phyloP scores from a whole-genome alignment of 1,140 invertebrate species.

The Lamellibrachia luymesi region DNA sequence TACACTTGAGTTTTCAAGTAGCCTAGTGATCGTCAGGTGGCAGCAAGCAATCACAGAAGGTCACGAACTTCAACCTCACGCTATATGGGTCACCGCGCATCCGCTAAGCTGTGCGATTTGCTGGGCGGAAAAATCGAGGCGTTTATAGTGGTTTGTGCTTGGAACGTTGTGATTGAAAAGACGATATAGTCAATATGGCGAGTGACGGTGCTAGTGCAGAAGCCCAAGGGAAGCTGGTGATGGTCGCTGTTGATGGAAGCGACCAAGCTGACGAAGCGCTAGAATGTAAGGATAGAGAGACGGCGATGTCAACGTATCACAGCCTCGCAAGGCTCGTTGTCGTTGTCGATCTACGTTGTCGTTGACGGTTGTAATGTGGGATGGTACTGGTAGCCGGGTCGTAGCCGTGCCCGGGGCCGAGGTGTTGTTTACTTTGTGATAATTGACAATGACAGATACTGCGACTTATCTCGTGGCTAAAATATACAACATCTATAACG shows the following conservation, averaged over 20 bases:
- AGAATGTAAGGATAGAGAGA: conserved; percentile 18
- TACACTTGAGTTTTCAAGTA: no score
- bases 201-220: not conserved
- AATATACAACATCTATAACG: not conserved
- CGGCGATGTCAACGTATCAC: not conserved
- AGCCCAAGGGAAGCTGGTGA: not conserved
- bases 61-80: not conserved
- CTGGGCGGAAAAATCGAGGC: not conserved
- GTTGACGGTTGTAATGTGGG: not conserved
- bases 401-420: not conserved
- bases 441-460: not conserved
- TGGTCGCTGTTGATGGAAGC: conserved; percentile 28
- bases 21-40: not conserved
- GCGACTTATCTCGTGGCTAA: not conserved
- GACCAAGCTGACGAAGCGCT: conserved; percentile 24
- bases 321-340: no score
- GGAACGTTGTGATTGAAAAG: not conserved
- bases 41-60: not conserved
- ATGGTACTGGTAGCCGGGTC: not conserved
- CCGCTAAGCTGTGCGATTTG: not conserved
- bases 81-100: not conserved
- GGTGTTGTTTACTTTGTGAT: not conserved
- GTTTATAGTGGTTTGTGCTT: not conserved
- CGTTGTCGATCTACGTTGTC: not conserved
- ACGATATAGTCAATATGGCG: not conserved